Evolutionary conservation across 1,140 invertebrate species (phyloP), one percentile per base, ranked within the genome.

Genomic region (Megalopta genalis): DNA sequence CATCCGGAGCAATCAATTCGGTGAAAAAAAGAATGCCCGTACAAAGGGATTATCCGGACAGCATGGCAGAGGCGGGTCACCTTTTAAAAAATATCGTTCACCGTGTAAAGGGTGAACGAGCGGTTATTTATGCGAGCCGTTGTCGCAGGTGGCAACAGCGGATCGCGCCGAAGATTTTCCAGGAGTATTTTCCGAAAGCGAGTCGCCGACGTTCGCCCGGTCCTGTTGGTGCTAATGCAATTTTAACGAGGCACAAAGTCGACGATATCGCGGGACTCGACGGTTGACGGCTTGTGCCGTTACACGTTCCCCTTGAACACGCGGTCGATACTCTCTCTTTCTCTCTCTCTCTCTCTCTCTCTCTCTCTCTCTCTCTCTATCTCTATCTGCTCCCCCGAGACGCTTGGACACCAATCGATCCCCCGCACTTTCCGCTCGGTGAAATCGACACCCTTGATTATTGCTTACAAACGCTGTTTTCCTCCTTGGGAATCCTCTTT

Each of bases 191-290:
- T 69, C 82, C 77, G 69, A 62, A 69, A 49, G 52, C 65, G 21
- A 46, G 46, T 73, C 39, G 23, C 25, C 77, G 65, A 80, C 68
- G 23, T 64, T 71, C 67, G 21, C 64, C 76, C 62, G 69, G 67
- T 63, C 32, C 42, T 65, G 80, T 85, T 76, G 77, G 54, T 18
- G 76, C 74, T 80, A 82, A 86, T 86, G 83, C 80, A 86, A 85
- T 73, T 86, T 86, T 86, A 86, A 86, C 84, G 83, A 86, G 84
- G 75, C 73, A 73, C 80, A 82, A 86, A 86, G 83, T 86, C 84
- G 84, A 83, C 82, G 83, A 86, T 79, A 79, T 74, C 77, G 77
- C 64, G 62, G 25, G 71, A 72, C 49, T 72, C 69, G 76, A 64
- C 27, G 69, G 49, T 79, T 66, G 77, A 79, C 39, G 70, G 76